A percentile compares a stretch with the other conserved stretches of the same genome.
Conservation (phyloP, 2,113 vertebrate genomes). For the Cyprinus carpio region DNA sequence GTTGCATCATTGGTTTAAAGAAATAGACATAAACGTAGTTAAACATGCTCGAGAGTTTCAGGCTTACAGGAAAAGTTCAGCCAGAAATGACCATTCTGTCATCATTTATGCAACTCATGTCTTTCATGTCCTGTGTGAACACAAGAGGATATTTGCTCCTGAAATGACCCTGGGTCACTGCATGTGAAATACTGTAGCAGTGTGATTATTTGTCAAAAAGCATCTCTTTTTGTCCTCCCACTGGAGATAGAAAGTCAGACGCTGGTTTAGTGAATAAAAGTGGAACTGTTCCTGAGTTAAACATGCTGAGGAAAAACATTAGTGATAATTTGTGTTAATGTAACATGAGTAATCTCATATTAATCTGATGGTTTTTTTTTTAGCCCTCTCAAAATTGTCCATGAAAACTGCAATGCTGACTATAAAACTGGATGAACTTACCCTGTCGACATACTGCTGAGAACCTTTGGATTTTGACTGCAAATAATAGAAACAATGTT, state of each 20-base stretch:
- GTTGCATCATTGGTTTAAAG: neutral
- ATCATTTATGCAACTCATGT: neutral
- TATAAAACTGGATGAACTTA: constrained; percentile 51
- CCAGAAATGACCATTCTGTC: neutral
- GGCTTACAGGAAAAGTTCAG: neutral
- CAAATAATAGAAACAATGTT: constrained; percentile 32
- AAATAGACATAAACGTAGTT: neutral
- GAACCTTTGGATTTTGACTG: constrained; percentile 75
- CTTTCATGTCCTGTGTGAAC: neutral
- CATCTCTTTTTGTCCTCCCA: neutral
- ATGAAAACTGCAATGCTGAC: too few species aligned
- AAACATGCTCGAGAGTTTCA: neutral
- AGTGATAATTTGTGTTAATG: neutral
- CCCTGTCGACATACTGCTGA: constrained; percentile 71
- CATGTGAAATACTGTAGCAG: too few species aligned
- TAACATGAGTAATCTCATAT: too few species aligned
- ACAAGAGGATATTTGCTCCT: neutral
- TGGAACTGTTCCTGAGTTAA: neutral
- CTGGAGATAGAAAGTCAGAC: neutral
- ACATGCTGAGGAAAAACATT: neutral
- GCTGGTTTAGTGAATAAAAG: neutral
- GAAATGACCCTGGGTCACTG: too few species aligned
- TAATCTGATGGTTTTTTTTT: too few species aligned
- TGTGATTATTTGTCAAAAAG: neutral
- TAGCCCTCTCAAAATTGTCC: too few species aligned